Evolutionary conservation across 2,797 vertebrate genomes (phyloP).

Genomic region (Iguana delicatissima): DNA sequence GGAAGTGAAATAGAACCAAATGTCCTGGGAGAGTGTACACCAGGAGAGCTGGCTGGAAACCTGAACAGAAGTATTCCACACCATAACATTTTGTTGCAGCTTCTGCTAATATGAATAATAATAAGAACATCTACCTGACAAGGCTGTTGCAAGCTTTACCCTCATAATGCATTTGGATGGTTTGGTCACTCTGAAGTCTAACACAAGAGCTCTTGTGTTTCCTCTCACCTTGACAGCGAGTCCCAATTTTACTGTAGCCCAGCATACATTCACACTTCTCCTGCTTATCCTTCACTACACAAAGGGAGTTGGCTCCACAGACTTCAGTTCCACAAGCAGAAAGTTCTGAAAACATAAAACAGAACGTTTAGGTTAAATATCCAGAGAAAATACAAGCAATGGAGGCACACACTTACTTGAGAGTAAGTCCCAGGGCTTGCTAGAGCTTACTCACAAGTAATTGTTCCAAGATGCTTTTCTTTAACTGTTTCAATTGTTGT

Average conservation of each 20-base stretch:
- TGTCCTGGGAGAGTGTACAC: not conserved
- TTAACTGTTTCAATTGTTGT: not conserved
- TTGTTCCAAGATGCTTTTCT: not conserved
- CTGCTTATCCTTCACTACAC: constrained; percentile 77
- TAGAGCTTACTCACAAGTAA: not conserved
- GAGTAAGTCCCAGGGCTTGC: not conserved
- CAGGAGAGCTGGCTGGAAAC: too few relatives aligned
- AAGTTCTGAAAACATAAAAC: constrained; percentile 79
- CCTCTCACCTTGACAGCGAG: constrained; percentile 76
- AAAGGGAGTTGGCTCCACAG: constrained; percentile 82
- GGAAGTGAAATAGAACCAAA: not conserved
- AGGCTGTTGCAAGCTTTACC: not conserved
- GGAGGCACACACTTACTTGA: too few relatives aligned
- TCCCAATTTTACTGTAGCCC: constrained; percentile 77
- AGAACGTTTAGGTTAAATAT: constrained; percentile 26
- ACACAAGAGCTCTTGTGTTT: not conserved
- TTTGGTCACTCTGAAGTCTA: not conserved
- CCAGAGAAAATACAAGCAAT: too few relatives aligned
- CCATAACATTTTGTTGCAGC: not conserved
- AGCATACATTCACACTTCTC: constrained; percentile 85
- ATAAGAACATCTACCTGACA: not conserved
- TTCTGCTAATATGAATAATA: not conserved
- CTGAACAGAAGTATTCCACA: not conserved
- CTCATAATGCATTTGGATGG: not conserved
- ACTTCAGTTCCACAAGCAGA: constrained; percentile 75